Conservation (phyloP, 1,140 invertebrate genomes). For the Bombus turneri region DNA sequence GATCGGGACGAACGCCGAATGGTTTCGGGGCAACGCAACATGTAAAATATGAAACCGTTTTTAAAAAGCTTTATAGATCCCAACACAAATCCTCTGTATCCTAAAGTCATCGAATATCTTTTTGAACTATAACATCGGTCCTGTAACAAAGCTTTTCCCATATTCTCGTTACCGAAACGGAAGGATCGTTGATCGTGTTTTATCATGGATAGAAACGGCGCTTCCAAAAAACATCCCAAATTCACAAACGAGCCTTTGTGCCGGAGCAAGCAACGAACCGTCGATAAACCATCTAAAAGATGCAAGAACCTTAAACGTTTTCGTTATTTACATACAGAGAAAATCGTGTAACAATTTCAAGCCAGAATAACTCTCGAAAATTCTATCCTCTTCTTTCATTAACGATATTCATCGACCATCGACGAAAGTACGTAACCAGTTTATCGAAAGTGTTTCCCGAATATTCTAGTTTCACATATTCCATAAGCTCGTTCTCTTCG, state of each 20-base stretch:
- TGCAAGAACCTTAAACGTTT: neutral
- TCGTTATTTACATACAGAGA: neutral
- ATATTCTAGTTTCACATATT: no score
- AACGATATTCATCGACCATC: no score
- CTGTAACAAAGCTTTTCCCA: neutral
- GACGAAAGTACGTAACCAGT: no score
- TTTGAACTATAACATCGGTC: neutral
- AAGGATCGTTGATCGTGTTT: constrained; percentile 1
- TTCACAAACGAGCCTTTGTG: neutral
- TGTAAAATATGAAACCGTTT: neutral
- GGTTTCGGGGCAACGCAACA: neutral
- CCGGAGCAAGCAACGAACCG: no score
- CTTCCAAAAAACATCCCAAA: neutral
- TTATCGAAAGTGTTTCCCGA: neutral
- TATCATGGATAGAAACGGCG: neutral
- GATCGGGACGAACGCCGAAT: no score
- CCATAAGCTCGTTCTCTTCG: neutral
- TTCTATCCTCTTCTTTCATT: neutral
- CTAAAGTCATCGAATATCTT: neutral
- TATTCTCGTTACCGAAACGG: neutral
- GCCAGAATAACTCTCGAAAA: neutral
- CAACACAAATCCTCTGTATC: neutral
- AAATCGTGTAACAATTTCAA: neutral
- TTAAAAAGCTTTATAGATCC: neutral
- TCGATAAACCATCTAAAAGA: constrained; percentile 2